Percentiles rank a stretch among this genome's conserved stretches.
phyloP scores from a whole-genome alignment of 1,140 invertebrate species.

The Teleopsis dalmanni region DNA sequence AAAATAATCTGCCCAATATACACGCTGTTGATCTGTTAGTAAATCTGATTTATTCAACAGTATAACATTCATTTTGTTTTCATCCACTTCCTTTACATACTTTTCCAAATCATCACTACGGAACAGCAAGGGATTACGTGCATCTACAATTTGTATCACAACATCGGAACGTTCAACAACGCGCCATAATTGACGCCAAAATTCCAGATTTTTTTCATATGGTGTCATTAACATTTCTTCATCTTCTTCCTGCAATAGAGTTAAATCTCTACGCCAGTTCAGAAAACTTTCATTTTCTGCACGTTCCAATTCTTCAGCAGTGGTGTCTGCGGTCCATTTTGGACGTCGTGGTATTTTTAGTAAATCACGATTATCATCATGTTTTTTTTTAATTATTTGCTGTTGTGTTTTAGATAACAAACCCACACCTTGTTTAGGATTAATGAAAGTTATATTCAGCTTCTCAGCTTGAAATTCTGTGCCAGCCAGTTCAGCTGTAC shows the following conservation, averaged over 20 bases:
- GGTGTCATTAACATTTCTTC: slow-evolving; percentile 81
- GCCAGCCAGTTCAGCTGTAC: slow-evolving; percentile 86
- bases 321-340: slow-evolving; percentile 66
- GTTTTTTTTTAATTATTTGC: slow-evolving; percentile 51
- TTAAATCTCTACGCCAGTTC: slow-evolving; percentile 77
- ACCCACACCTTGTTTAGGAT: slow-evolving; percentile 53
- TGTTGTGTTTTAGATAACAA: slow-evolving; percentile 60
- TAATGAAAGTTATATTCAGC: slow-evolving; percentile 59
- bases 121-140: slow-evolving; percentile 91
- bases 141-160: slow-evolving; percentile 93
- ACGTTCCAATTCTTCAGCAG: slow-evolving; percentile 66
- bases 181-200: slow-evolving; percentile 98
- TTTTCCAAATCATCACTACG: slow-evolving; percentile 88
- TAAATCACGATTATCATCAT: slow-evolving; percentile 57
- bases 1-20: slow-evolving; percentile 86
- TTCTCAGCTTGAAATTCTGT: slow-evolving; percentile 90
- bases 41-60: slow-evolving; percentile 97
- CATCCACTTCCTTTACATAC: slow-evolving; percentile 82
- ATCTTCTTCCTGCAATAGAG: slow-evolving; percentile 76
- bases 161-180: slow-evolving; percentile 95
- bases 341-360: slow-evolving; percentile 81
- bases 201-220: slow-evolving; percentile 96
- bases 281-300: slow-evolving; percentile 77
- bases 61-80: slow-evolving; percentile 72
- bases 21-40: slow-evolving; percentile 70